A percentile compares a stretch with the other conserved stretches of the same genome.
phyloP scores from a whole-genome alignment of 2,113 vertebrate species.

The Microtus montanus region DNA sequence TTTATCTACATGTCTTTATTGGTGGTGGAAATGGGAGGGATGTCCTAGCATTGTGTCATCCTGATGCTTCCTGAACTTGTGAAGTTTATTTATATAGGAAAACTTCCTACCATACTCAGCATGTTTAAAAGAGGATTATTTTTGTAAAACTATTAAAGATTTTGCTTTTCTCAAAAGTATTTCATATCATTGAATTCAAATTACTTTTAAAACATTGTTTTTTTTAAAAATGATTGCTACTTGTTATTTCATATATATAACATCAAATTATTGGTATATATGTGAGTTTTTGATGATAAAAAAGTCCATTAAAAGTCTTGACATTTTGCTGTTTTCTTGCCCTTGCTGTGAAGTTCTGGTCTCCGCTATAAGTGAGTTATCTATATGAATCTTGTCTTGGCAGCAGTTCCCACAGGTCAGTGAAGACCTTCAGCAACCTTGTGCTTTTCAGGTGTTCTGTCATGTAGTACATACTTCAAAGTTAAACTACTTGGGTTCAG shows the following conservation, averaged over 20 bases:
- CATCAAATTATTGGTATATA: slow-evolving; percentile 44
- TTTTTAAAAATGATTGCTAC: slow-evolving; percentile 33
- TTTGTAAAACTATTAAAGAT: slow-evolving; percentile 73
- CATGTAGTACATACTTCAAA: not conserved
- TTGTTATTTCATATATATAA: slow-evolving; percentile 17
- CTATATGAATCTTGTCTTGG: slow-evolving; percentile 19
- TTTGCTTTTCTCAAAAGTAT: slow-evolving; percentile 66
- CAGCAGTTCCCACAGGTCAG: slow-evolving; percentile 8
- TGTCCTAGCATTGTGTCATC: slow-evolving; percentile 7
- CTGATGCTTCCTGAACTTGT: not conserved
- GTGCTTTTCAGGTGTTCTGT: slow-evolving; percentile 29
- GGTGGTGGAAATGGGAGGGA: not conserved
- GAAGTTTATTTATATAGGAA: slow-evolving; percentile 36
- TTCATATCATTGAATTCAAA: slow-evolving; percentile 55
- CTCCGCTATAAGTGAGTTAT: slow-evolving; percentile 1
- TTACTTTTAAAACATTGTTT: slow-evolving; percentile 64
- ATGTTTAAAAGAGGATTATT: slow-evolving; percentile 67
- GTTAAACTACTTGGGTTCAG: not conserved
- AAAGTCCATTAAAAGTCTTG: not conserved
- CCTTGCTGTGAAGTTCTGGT: slow-evolving; percentile 23
- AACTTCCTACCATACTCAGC: slow-evolving; percentile 8
- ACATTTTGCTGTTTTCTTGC: not conserved
- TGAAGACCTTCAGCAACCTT: not conserved
- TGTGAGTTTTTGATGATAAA: slow-evolving; percentile 54
- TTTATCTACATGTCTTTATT: slow-evolving; percentile 1